Base-by-base conservation (phyloP, 2,113 vertebrate genomes). In the Xenopus laevis region DNA sequence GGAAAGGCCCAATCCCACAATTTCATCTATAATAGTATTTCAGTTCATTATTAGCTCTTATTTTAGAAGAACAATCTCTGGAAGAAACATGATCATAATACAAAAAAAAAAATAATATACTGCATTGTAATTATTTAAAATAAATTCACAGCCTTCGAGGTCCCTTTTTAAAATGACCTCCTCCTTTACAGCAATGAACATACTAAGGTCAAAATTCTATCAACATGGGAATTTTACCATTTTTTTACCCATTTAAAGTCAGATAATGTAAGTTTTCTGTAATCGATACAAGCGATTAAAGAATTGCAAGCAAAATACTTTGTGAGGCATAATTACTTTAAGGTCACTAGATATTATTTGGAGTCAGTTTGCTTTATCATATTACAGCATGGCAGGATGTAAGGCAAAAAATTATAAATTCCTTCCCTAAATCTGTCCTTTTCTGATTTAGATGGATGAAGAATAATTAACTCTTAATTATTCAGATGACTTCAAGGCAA, bases 401-500 rank as follows among this genome's bases (percentile, higher is more conserved):
- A 86, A 92, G 95, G 95, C 93, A 93, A 96, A 93, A 40, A 91
- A 98, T 97, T 97, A 97, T 95, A 94, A 94, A 98, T 98, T 97
- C 96, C 92, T 96, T 96, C 93, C 95, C 93, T 95, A 96, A 96
- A 96, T 96, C 94, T 96, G 94, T 97, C 94, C 93, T 92, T 93
- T 95, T 94, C 93, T 97, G 95, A 98, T 98, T 95, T 96, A 98
- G 95, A 98, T 98, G 94, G 95, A 98, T 98, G 96, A 94, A 97
- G 95, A 97, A 98, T 97, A 98, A 98, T 97, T 97, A 98, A 97
- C 93, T 97, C 93, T 95, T 97, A 98, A 98, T 98, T 98, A 98
- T 98, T 97, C 95, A 96, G 93, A 98, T 98, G 95, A 97, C 96
- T 98, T 96, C 83, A 92, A 97, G 96, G 95, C 96, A 96, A 93